Evolutionary conservation across 2,797 vertebrate genomes (phyloP), one percentile per base, ranked within the genome.

Genomic region (Tarsius wallacei): DNA sequence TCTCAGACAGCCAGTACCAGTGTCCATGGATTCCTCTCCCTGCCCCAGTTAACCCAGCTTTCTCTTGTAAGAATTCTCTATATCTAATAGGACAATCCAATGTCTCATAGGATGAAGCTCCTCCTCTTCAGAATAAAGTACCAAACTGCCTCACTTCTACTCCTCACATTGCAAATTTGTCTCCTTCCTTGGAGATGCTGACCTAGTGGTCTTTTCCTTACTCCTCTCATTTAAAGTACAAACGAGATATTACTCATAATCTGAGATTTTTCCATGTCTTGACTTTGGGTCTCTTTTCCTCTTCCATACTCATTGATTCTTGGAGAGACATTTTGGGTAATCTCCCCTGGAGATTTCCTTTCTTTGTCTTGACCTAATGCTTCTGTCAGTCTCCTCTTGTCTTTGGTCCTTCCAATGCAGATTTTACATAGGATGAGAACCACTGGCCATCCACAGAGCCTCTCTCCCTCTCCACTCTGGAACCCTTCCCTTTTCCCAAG

Each of bases 231-330:
- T 9, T 10, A 49, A 51, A 14, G 31, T 42, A 42, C 7, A 42
- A 42, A 42, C 3, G 0, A 0, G 6, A 24, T 13, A 2, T 28
- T 55, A 33, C 31, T 66, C 42, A 11, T 21, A 0, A 22, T 11
- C 21, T n/a, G 3, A 49, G 66, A 3, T n/a, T 1, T 42, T 33
- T 28, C 28, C 33, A 3, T n/a, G 28, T 28, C 31, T 57, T 12
- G 71, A 17, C 66, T 61, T 61, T 55, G 55, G 51, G 24, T 5
- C 24, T 42, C 57, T 63, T 61, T 7, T 10, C 10, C 8, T 53
- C 15, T 28, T 49, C 42, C 51, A 6, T 7, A 14, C 57, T 33
- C 57, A 6, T 19, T 1, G 24, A 63, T 55, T 70, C 87, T 87
- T 63, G 66, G 59, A 51, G n/a, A 74, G 15, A 68, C 21, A 4